A percentile compares a stretch with the other conserved stretches of the same genome.
phyloP scores from a whole-genome alignment of 2,797 vertebrate genomes.

The Coregonus suidteri region DNA sequence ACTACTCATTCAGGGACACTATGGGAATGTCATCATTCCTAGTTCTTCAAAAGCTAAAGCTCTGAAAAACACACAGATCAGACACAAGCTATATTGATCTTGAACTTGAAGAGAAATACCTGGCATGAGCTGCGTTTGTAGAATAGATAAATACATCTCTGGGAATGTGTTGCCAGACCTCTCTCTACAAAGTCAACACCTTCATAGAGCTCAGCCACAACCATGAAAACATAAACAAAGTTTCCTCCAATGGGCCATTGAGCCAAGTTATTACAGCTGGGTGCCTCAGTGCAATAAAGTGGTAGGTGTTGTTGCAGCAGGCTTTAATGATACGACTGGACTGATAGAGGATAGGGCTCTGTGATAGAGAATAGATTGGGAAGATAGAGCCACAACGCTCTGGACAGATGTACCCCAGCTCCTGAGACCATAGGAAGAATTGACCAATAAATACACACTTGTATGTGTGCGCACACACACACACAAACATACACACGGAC shows the following conservation, averaged over 20 bases:
- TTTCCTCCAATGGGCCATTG: slow-evolving; percentile 9
- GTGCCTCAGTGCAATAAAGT: slow-evolving; percentile 29
- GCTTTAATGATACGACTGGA: slow-evolving; percentile 39
- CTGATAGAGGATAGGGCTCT: background rate
- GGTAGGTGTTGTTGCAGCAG: slow-evolving; percentile 28
- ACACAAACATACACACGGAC: background rate
- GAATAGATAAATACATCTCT: background rate
- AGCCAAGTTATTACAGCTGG: slow-evolving; percentile 3
- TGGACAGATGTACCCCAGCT: slow-evolving; percentile 63
- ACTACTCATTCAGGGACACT: background rate
- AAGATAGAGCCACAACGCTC: slow-evolving; percentile 7
- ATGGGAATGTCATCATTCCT: background rate
- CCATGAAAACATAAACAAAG: background rate
- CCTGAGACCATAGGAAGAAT: slow-evolving; percentile 42
- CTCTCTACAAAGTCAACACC: slow-evolving; percentile 23
- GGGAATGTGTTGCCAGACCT: background rate
- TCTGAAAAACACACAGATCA: slow-evolving; percentile 24
- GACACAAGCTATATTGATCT: slow-evolving; percentile 23
- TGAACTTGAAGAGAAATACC: slow-evolving; percentile 6
- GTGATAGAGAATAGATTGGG: background rate
- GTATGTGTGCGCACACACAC: slow-evolving; percentile 6
- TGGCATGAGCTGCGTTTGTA: background rate
- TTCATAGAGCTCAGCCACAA: slow-evolving; percentile 17
- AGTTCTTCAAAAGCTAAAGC: slow-evolving; percentile 32
- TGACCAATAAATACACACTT: slow-evolving; percentile 39